phyloP scores from a whole-genome alignment of 2,797 vertebrate species.

The Huso huso region DNA sequence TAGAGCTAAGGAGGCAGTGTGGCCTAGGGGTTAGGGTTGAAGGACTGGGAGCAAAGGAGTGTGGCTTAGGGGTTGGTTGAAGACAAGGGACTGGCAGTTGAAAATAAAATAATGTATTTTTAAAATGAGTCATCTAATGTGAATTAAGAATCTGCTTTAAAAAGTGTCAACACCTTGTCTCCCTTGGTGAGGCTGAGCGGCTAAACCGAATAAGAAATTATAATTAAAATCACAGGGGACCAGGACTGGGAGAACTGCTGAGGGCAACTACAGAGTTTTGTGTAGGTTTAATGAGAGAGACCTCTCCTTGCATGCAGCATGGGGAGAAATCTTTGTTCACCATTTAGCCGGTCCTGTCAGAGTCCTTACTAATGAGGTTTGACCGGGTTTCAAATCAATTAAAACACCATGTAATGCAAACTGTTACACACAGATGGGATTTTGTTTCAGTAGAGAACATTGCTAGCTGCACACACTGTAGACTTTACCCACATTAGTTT shows the following conservation, averaged over 20 bases:
- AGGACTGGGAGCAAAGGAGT: neutral
- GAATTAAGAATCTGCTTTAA: neutral
- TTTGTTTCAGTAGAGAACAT: constrained; percentile 16
- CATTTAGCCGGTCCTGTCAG: neutral
- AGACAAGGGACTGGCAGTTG: too few relatives aligned
- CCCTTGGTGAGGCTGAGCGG: too few relatives aligned
- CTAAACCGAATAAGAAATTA: neutral
- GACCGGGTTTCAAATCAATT: constrained; percentile 26
- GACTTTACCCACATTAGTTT: constrained; percentile 10
- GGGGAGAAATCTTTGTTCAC: neutral
- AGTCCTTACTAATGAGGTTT: constrained; percentile 31
- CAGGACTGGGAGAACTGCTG: neutral
- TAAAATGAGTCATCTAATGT: neutral
- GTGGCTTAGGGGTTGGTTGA: neutral
- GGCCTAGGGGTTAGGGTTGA: neutral
- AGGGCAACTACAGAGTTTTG: neutral
- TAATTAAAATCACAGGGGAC: constrained; percentile 3
- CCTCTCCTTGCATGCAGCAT: neutral
- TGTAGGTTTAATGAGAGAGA: neutral
- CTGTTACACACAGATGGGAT: constrained; percentile 24
- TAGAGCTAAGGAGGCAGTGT: neutral
- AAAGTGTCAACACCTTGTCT: too few relatives aligned
- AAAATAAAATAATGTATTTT: neutral
- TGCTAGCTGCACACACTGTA: constrained; percentile 5
- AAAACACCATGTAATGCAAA: constrained; percentile 24